A percentile compares a stretch with the other conserved stretches of the same genome.
Conservation (phyloP, 30 jellyfish, hydroid and myxozoan genomes). For the Nemopilema nomurai region DNA sequence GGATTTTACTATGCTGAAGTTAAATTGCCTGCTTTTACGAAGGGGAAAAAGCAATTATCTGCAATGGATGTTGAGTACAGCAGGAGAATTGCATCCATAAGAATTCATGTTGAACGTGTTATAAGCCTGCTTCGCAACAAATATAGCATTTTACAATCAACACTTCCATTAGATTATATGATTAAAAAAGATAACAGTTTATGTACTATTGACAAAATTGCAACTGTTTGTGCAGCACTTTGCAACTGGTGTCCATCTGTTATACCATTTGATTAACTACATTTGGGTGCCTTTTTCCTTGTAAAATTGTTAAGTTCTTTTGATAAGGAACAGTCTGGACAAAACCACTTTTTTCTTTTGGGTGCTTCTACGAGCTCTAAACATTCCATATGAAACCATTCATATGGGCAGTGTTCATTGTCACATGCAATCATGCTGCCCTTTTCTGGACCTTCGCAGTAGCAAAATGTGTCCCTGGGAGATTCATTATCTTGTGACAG, state of each 20-base stretch:
- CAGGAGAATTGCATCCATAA: conserved; percentile 57
- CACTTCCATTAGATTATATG: conserved; percentile 25
- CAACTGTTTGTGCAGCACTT: conserved; percentile 32
- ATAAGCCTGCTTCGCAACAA: conserved; percentile 40
- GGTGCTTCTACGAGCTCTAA: conserved; percentile 18
- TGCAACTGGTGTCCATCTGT: conserved; percentile 34
- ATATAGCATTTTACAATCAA: conserved; percentile 45
- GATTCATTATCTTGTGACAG: conserved; percentile 2
- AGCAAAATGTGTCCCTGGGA: conserved; percentile 10
- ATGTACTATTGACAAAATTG: conserved; percentile 41
- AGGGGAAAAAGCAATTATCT: conserved; percentile 54
- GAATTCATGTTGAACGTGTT: conserved; percentile 53
- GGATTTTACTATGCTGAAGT: conserved; percentile 47
- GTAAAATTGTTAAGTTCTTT: conserved; percentile 5
- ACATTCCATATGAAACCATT: conserved; percentile 35
- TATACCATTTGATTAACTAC: conserved; percentile 27
- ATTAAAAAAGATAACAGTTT: conserved; percentile 11
- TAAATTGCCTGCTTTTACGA: conserved; percentile 42
- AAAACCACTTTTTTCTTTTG: conserved; percentile 24
- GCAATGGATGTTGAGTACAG: conserved; percentile 38
- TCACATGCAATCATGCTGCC: conserved; percentile 32
- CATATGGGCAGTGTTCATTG: conserved; percentile 40
- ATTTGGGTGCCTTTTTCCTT: conserved; percentile 15
- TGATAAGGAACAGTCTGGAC: conserved; percentile 43
- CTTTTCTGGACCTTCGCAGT: conserved; percentile 36